Evolutionary conservation across 2,113 vertebrate species (phyloP).

Genomic region (Colaptes auratus): DNA sequence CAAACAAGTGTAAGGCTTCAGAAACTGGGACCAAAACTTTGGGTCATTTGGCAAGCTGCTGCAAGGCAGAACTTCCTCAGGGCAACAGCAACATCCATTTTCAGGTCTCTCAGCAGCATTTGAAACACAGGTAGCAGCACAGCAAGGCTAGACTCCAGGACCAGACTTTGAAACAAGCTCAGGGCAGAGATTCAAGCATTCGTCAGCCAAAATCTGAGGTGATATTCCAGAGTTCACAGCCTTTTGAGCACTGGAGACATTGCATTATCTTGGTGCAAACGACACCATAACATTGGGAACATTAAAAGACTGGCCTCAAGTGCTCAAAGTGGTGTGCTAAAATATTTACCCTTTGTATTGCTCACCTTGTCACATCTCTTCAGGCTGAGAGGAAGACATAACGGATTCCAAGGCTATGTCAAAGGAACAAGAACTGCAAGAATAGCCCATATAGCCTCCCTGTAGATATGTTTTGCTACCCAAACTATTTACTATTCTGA

Average conservation of each 20-base stretch:
- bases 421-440: neutral
- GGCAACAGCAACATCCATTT: neutral
- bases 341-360: neutral
- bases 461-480: neutral
- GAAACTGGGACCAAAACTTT: neutral
- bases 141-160: neutral
- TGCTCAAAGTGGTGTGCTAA: neutral
- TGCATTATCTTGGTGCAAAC: neutral
- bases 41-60: neutral
- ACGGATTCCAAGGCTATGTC: neutral
- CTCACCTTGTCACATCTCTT: conserved; percentile 3
- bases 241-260: neutral
- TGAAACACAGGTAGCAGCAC: neutral
- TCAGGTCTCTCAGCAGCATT: neutral
- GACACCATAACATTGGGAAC: neutral
- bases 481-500: conserved; percentile 18
- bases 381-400: conserved; percentile 10
- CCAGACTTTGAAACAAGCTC: neutral
- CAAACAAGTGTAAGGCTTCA: neutral
- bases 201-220: neutral
- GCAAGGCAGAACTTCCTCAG: neutral
- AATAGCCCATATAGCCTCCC: neutral
- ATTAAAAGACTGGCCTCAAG: neutral
- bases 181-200: neutral
- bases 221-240: neutral